phyloP scores from a whole-genome alignment of 1,140 invertebrate species.

The Zaprionus gabonicus region DNA sequence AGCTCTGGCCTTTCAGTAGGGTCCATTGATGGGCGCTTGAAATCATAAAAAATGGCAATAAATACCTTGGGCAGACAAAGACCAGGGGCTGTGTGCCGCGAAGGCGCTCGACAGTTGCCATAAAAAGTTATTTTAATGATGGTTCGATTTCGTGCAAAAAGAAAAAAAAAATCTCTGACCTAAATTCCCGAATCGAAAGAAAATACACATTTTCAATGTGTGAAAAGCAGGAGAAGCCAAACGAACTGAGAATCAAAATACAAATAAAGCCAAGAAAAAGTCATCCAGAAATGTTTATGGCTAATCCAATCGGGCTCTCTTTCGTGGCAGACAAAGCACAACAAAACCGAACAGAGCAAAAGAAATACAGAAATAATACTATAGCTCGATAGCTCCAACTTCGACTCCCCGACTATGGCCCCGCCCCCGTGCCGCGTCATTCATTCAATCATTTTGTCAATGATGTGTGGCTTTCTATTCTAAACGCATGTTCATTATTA shows the following conservation, averaged over 20 bases:
- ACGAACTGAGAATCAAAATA: constrained; percentile 36
- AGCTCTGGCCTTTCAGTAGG: background rate
- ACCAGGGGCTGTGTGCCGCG: background rate
- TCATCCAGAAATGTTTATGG: constrained; percentile 76
- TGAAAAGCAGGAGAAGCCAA: constrained; percentile 56
- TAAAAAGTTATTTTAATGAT: constrained; percentile 29
- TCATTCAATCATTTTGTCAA: constrained; percentile 83
- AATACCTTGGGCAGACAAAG: constrained; percentile 53
- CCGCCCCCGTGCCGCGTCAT: constrained; percentile 48
- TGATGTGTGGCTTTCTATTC: constrained; percentile 65
- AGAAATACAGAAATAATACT: constrained; percentile 2
- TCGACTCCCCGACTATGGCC: background rate
- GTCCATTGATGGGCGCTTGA: background rate
- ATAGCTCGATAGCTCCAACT: background rate
- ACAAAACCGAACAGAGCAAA: background rate
- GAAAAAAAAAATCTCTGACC: constrained; percentile 52
- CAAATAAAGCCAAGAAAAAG: constrained; percentile 45
- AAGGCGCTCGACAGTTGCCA: constrained; percentile 6
- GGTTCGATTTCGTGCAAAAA: constrained; percentile 34
- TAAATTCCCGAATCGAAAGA: constrained; percentile 58
- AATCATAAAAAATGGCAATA: constrained; percentile 65
- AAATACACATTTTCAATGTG: constrained; percentile 60
- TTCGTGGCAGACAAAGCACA: constrained; percentile 26
- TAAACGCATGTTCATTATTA: constrained; percentile 73
- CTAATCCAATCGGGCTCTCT: constrained; percentile 63